phyloP scores from a whole-genome alignment of 2,113 vertebrate species.

The Aplodontia rufa region DNA sequence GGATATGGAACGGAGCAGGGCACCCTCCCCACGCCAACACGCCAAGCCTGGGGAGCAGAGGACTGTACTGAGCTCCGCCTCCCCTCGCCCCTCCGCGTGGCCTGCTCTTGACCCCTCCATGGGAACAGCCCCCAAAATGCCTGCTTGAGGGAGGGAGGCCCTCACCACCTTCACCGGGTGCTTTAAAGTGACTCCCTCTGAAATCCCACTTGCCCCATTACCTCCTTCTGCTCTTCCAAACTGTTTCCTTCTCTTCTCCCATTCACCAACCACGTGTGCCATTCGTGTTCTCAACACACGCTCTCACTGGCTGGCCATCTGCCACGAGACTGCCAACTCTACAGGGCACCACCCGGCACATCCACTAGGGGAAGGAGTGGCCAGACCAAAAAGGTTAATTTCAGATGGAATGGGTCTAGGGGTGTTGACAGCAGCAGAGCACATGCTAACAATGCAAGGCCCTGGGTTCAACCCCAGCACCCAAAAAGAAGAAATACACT shows the following conservation, averaged over 20 bases:
- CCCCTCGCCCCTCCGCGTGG: not conserved
- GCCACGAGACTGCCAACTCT: not conserved
- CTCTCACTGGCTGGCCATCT: not conserved
- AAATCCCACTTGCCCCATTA: not conserved
- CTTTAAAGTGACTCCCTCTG: not conserved
- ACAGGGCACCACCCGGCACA: not conserved
- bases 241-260: no score
- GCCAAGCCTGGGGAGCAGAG: no score
- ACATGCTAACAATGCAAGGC: not conserved
- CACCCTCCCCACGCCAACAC: no score
- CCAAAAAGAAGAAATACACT: not conserved
- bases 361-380: not conserved
- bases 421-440: not conserved
- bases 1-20: no score
- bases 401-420: not conserved
- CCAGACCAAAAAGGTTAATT: no score
- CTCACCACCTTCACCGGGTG: not conserved
- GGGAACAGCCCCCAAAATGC: not conserved
- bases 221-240: not conserved
- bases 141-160: rapidly evolving
- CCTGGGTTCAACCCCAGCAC: not conserved
- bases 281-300: not conserved
- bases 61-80: not conserved
- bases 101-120: not conserved
- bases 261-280: no score